phyloP scores from a whole-genome alignment of 2,113 vertebrate species.

The Myiagra hebetior region DNA sequence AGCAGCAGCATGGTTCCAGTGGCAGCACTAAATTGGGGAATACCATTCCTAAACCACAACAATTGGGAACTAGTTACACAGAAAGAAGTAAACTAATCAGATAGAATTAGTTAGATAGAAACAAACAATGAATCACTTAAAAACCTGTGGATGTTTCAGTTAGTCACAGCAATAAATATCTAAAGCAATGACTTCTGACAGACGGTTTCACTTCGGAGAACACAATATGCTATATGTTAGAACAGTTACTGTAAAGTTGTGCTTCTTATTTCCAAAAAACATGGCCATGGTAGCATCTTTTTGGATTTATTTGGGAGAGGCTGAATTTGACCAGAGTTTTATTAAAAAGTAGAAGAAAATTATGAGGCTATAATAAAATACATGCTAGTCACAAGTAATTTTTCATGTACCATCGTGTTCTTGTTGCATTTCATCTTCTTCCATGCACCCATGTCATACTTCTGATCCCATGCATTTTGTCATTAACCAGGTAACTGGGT shows the following conservation, averaged over 20 bases:
- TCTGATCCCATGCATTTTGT: neutral
- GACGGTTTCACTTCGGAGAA: neutral
- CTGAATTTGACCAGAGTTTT: neutral
- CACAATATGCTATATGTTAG: neutral
- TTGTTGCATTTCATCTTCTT: neutral
- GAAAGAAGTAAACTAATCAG: neutral
- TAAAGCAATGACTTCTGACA: neutral
- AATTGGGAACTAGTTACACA: neutral
- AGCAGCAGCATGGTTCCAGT: neutral
- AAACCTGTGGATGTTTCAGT: neutral
- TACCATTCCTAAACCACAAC: neutral
- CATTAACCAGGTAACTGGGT: neutral
- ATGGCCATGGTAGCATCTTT: neutral
- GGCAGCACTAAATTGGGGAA: neutral
- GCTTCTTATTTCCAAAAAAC: neutral
- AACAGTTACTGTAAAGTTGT: neutral
- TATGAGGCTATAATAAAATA: neutral
- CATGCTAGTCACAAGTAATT: neutral
- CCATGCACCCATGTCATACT: accelerated
- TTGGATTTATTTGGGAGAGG: neutral
- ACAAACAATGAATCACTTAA: neutral
- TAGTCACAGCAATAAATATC: neutral
- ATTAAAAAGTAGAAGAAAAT: neutral
- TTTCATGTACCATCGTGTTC: neutral
- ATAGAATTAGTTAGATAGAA: neutral